These are phyloP conservation scores for Brachyptera risi DNA, from an alignment of 2,888 invertebrate species.

Conservation along the genomic window DNA sequence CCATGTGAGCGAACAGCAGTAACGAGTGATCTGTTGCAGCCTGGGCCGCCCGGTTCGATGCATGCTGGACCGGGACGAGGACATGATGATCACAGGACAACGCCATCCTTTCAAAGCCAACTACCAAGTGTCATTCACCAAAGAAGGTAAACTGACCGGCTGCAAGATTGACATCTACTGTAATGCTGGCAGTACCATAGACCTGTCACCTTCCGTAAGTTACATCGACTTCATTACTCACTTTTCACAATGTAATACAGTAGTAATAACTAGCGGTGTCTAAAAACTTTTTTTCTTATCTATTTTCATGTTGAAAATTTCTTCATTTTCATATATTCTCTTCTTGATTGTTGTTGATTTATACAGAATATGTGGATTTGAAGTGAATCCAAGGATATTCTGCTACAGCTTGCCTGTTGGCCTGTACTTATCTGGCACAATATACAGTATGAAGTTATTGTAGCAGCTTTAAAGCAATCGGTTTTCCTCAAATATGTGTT, in stretches of 20 bases:
- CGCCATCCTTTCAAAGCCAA: slow-evolving; percentile 84
- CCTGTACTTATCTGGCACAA: too few relatives aligned
- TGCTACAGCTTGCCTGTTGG: too few relatives aligned
- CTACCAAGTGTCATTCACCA: slow-evolving; percentile 78
- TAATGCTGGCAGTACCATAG: slow-evolving; percentile 80
- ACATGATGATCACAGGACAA: slow-evolving; percentile 85
- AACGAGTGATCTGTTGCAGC: background rate
- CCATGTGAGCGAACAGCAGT: too few relatives aligned
- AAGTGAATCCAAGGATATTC: too few relatives aligned
- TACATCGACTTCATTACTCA: background rate
- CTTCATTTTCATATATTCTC: too few relatives aligned
- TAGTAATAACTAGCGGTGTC: background rate
- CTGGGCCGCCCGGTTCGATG: slow-evolving; percentile 73
- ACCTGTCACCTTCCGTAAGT: slow-evolving; percentile 73
- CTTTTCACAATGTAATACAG: background rate
- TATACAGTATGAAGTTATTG: too few relatives aligned
- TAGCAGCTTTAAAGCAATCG: too few relatives aligned
- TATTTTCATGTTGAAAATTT: too few relatives aligned
- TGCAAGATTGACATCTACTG: slow-evolving; percentile 68
- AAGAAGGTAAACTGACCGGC: slow-evolving; percentile 70
- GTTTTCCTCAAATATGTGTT: too few relatives aligned
- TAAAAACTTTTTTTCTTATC: too few relatives aligned
- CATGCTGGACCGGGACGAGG: slow-evolving; percentile 90
- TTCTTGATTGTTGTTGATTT: too few relatives aligned
- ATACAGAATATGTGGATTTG: too few relatives aligned